Conservation (phyloP, 2,888 invertebrate genomes). For the Autographa pulchrina region DNA sequence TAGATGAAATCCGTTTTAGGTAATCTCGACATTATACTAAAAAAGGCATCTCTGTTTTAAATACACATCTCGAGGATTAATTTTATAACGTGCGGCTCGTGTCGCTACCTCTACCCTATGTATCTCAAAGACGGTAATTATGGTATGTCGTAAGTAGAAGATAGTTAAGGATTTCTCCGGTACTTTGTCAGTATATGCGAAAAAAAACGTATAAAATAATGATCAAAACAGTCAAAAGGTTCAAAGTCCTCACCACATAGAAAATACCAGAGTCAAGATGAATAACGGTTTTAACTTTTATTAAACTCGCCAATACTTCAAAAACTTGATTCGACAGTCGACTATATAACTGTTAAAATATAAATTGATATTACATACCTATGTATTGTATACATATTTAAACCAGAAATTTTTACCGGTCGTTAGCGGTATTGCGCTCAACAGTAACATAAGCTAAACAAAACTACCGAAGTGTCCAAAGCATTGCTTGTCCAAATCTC, state of each 20-base stretch:
- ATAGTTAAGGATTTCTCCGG: too few species aligned
- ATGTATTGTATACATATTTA: conserved; percentile 10
- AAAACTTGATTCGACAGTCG: background rate
- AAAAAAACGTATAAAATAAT: background rate
- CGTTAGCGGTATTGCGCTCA: conserved; percentile 19
- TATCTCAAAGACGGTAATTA: too few species aligned
- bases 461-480: background rate
- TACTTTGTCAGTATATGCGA: background rate
- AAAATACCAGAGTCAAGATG: background rate
- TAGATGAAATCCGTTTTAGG: too few species aligned
- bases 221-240: background rate
- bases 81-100: too few species aligned
- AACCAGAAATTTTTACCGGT: conserved; percentile 11
- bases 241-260: background rate
- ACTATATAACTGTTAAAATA: background rate
- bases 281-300: background rate
- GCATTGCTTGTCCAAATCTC: background rate
- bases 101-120: too few species aligned
- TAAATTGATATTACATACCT: background rate
- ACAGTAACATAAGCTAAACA: conserved; percentile 4
- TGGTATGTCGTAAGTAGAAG: too few species aligned
- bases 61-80: too few species aligned
- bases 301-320: background rate
- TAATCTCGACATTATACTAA: too few species aligned
- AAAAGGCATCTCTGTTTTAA: too few species aligned